phyloP scores from a whole-genome alignment of 2,113 vertebrate species.

The Butastur rufipennis region DNA sequence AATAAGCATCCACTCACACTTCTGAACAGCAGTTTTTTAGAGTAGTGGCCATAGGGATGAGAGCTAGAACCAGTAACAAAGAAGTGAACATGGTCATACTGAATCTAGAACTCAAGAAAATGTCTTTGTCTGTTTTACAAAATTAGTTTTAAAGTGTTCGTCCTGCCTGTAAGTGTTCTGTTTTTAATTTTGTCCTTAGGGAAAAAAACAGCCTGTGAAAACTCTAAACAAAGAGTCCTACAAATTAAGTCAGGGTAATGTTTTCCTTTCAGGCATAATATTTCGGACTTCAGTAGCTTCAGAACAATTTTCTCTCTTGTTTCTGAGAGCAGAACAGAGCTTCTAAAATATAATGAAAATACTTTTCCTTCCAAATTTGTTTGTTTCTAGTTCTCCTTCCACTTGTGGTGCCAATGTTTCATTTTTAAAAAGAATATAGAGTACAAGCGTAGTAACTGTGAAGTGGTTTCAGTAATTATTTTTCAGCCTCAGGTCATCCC shows the following conservation, averaged over 20 bases:
- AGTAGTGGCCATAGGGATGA: not conserved
- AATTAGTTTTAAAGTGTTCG: not conserved
- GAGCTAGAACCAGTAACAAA: not conserved
- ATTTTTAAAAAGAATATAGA: not conserved
- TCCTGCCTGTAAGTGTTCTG: not conserved
- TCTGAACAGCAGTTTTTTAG: not conserved
- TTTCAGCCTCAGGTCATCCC: not conserved
- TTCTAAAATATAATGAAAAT: not conserved
- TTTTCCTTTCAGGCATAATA: not conserved
- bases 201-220: not conserved
- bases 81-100: not conserved
- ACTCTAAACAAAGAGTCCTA: not conserved
- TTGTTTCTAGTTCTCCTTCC: not conserved
- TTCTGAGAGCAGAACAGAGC: not conserved
- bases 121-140: not conserved
- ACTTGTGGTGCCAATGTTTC: not conserved
- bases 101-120: not conserved
- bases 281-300: not conserved
- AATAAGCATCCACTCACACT: not conserved
- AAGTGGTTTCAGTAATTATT: not conserved
- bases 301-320: not conserved
- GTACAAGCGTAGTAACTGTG: not conserved
- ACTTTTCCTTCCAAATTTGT: not conserved
- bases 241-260: not conserved
- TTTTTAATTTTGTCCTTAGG: not conserved